Percentiles rank a stretch among this genome's conserved stretches.
phyloP scores from a whole-genome alignment of 2,797 vertebrate species.

The Gambusia yucatana region DNA sequence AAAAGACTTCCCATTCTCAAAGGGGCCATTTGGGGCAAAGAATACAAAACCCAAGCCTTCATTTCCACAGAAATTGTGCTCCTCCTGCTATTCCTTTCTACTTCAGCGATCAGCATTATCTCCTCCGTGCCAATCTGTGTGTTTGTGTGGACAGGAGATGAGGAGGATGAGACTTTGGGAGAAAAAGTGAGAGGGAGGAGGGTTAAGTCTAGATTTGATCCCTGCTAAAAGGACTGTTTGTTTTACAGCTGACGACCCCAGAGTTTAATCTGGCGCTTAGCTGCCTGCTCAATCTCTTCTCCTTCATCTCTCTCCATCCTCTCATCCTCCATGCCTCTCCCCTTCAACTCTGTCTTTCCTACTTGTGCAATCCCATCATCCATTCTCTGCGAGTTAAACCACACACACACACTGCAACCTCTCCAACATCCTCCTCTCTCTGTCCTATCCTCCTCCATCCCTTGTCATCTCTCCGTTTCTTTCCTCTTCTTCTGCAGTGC shows the following conservation, averaged over 20 bases:
- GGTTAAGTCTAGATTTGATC: slow-evolving; percentile 73
- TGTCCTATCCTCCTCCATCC: slow-evolving; percentile 24
- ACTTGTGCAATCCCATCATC: slow-evolving; percentile 65
- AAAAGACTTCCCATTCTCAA: slow-evolving; percentile 52
- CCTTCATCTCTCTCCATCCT: slow-evolving; percentile 59
- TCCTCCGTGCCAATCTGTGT: slow-evolving; percentile 44
- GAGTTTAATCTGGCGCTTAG: slow-evolving; percentile 79
- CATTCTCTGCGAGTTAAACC: slow-evolving; percentile 40
- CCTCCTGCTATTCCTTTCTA: slow-evolving; percentile 30
- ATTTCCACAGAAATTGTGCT: slow-evolving; percentile 47
- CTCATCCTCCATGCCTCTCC: slow-evolving; percentile 38
- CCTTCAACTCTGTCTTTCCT: slow-evolving; percentile 44
- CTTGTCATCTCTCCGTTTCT: slow-evolving; percentile 32
- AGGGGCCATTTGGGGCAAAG: slow-evolving; percentile 49
- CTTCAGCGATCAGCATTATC: slow-evolving; percentile 55
- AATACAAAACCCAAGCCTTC: slow-evolving; percentile 41
- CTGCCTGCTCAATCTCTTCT: slow-evolving; percentile 61
- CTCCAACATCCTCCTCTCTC: slow-evolving; percentile 21
- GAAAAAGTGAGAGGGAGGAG: slow-evolving; percentile 6
- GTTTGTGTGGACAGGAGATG: slow-evolving; percentile 37
- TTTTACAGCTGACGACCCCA: slow-evolving; percentile 78
- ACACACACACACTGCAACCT: not conserved
- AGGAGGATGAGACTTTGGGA: slow-evolving; percentile 26
- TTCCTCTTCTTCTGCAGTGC: slow-evolving; percentile 27
- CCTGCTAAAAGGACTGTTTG: slow-evolving; percentile 80